Percentiles rank a stretch among this genome's conserved stretches.
phyloP scores from a whole-genome alignment of 2,888 invertebrate genomes.

The Willowsia nigromaculata region DNA sequence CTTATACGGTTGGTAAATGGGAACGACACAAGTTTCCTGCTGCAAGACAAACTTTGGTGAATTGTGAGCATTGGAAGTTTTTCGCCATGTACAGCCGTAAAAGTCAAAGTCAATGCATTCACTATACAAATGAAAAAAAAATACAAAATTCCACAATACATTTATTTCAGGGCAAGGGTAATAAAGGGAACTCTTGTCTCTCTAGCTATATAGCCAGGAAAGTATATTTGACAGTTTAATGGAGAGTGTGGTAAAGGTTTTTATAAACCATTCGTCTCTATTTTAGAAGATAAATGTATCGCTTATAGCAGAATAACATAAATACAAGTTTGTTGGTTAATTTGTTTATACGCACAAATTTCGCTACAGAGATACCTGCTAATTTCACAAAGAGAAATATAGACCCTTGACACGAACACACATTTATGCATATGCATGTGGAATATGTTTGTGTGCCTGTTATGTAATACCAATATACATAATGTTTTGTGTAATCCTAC shows the following conservation, averaged over 20 bases:
- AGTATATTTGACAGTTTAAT: conserved; percentile 52
- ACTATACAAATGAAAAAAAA: conserved; percentile 15
- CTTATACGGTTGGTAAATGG: not conserved
- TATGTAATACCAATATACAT: not conserved
- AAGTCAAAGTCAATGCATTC: conserved; percentile 37
- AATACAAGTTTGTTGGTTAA: not conserved
- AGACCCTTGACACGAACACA: not conserved
- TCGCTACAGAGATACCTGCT: not conserved
- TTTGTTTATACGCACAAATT: not conserved
- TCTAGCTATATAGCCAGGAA: not conserved
- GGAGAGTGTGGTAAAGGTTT: conserved; percentile 22
- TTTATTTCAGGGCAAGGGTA: conserved; percentile 3
- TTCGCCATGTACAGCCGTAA: conserved; percentile 22
- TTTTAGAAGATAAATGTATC: not conserved
- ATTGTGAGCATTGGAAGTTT: conserved; percentile 27
- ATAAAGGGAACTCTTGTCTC: not conserved
- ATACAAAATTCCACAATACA: conserved; percentile 3
- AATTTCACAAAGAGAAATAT: not conserved
- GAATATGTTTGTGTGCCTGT: not conserved
- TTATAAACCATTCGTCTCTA: conserved; percentile 29
- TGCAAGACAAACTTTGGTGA: conserved; percentile 58
- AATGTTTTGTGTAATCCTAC: not conserved
- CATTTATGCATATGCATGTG: not conserved
- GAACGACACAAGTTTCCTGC: conserved; percentile 60
- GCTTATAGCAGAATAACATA: not conserved